Base-by-base conservation (phyloP, 2,797 vertebrate genomes). In the Chanos chanos region DNA sequence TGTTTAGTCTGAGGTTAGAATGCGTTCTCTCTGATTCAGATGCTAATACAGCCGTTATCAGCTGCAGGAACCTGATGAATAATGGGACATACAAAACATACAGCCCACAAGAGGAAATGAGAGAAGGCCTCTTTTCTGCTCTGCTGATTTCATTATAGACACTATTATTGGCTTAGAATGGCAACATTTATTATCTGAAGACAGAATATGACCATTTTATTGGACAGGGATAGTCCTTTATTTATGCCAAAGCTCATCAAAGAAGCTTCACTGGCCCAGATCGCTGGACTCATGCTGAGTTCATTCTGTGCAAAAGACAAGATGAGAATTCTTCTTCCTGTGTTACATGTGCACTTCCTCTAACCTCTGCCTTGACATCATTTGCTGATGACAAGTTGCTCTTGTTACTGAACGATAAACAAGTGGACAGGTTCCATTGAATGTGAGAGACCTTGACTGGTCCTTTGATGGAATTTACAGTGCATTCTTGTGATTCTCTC, bases 61-160 rank as follows among this genome's bases (percentile, higher is more conserved):
- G 83, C 77, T 71, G 76, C 76, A 70, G 50, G 66, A 80, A 80
- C 81, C 78, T 72, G 61, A 80, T 83, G 86, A 90, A 89, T 88
- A 87, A 89, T 88, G 77, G 82, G 66, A 78, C 76, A 79, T 76
- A 83, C 76, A 81, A 86, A 88, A 86, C 77, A 66, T 72, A 68
- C 60, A 30, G 77, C 73, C 83, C 81, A 53, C 80, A 72, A 83
- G 84, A 88, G 83, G 86, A 90, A 88, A 90, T 91, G 86, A 91
- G 89, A 86, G 82, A 86, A 85, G 70, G 81, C 74, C 85, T 88
- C 78, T 86, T 89, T 90, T 89, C 87, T 87, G 85, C 83, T 86
- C 81, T 77, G 71, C 85, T 85, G 86, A 88, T 89, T 90, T 89
- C 87, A 89, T 91, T 89, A 89, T 88, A 88, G 84, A 87, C 83